Evolutionary conservation across 1,140 invertebrate species (phyloP).

Genomic region (Drosophila sp.): DNA sequence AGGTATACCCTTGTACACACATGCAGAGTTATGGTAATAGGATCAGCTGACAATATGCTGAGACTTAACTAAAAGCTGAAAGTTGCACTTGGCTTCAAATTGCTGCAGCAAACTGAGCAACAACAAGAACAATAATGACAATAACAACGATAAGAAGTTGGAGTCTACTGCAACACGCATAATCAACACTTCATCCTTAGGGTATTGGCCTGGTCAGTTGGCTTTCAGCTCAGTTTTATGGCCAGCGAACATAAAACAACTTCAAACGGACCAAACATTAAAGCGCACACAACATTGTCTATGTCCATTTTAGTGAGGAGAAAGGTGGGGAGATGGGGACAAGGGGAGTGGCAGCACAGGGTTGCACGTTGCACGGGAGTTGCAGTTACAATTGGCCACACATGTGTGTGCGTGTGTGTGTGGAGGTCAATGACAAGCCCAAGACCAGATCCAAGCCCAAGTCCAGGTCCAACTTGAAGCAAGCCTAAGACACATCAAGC

Average conservation of each 20-base stretch:
- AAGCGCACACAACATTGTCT: slow-evolving; percentile 76
- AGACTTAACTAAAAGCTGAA: slow-evolving; percentile 26
- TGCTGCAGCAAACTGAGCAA: slow-evolving; percentile 18
- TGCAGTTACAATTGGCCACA: slow-evolving; percentile 71
- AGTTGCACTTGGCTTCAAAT: slow-evolving; percentile 53
- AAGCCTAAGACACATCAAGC: slow-evolving; percentile 31
- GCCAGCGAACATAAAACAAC: slow-evolving; percentile 62
- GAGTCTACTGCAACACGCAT: slow-evolving; percentile 49
- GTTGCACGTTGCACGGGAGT: slow-evolving; percentile 43
- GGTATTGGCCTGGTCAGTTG: slow-evolving; percentile 36
- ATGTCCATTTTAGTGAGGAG: slow-evolving; percentile 33
- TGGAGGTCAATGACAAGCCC: slow-evolving; percentile 76
- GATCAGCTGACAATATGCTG: slow-evolving; percentile 59
- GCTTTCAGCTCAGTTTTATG: slow-evolving; percentile 42
- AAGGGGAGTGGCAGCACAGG: neutral
- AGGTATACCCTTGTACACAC: too few species aligned
- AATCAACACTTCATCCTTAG: slow-evolving; percentile 56
- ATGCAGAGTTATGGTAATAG: slow-evolving; percentile 22
- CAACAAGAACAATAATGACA: slow-evolving; percentile 27
- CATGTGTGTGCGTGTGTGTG: slow-evolving; percentile 39
- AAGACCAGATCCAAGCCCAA: slow-evolving; percentile 38
- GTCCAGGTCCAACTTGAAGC: slow-evolving; percentile 19
- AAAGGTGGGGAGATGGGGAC: neutral
- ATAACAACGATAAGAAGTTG: slow-evolving; percentile 12
- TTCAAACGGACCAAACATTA: slow-evolving; percentile 64